These are phyloP conservation scores for Sinelater perroti DNA, from an alignment of 2,888 invertebrate species.

Conservation along the genomic window DNA sequence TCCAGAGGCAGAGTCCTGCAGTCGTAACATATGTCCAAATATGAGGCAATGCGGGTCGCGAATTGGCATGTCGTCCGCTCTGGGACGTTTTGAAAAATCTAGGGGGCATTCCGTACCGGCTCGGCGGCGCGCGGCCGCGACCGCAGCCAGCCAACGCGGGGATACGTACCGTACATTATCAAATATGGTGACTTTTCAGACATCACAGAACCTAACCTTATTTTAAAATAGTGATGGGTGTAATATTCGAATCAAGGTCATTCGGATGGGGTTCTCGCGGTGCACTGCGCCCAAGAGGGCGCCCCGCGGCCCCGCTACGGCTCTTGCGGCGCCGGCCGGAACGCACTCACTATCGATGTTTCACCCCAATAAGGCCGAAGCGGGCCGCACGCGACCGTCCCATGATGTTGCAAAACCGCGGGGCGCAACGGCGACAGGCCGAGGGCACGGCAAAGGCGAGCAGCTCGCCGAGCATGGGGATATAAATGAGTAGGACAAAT, in stretches of 20 bases:
- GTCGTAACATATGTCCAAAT: slow-evolving; percentile 33
- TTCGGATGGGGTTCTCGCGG: slow-evolving; percentile 48
- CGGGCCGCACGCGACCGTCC: slow-evolving; percentile 9
- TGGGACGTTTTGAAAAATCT: background rate
- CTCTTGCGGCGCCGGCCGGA: no score
- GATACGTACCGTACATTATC: slow-evolving; percentile 58
- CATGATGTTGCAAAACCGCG: slow-evolving; percentile 13
- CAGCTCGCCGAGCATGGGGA: slow-evolving; percentile 35
- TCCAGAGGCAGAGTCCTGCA: slow-evolving; percentile 33
- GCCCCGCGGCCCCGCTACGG: background rate
- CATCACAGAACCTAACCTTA: slow-evolving; percentile 57
- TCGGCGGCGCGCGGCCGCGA: background rate
- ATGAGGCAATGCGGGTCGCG: background rate
- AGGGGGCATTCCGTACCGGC: background rate
- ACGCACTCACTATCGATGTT: slow-evolving; percentile 38
- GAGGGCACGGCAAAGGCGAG: slow-evolving; percentile 5
- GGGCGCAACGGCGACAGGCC: background rate
- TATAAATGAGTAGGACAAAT: slow-evolving; percentile 48
- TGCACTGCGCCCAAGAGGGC: background rate
- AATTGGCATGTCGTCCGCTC: background rate
- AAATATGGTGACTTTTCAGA: slow-evolving; percentile 57
- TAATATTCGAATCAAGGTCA: slow-evolving; percentile 60
- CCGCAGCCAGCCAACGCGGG: background rate
- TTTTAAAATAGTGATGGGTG: slow-evolving; percentile 60
- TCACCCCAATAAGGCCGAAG: slow-evolving; percentile 32